Percentiles rank a stretch among this genome's conserved stretches.
Evolutionary conservation across 2,888 invertebrate species (phyloP).

Genomic region (Eupithecia pulchellata): DNA sequence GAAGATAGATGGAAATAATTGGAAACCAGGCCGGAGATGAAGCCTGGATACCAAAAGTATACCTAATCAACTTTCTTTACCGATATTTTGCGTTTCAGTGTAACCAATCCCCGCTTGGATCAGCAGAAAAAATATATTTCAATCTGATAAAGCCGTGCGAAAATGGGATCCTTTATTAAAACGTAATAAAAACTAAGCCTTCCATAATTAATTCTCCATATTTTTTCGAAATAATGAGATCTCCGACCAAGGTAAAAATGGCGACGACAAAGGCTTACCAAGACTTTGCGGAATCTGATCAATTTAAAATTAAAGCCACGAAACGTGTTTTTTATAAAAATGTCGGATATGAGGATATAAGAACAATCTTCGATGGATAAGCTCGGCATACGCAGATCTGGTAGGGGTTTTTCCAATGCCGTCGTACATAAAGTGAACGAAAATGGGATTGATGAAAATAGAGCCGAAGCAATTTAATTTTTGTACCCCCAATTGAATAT

Average conservation of each 20-base stretch:
- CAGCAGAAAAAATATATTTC: conserved; percentile 30
- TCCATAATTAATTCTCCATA: conserved; percentile 76
- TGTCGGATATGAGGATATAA: conserved; percentile 79
- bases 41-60: not conserved
- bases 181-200: conserved; percentile 56
- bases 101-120: not conserved
- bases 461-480: not conserved
- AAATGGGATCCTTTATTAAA: conserved; percentile 33
- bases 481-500: not conserved
- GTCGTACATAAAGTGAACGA: conserved; percentile 43
- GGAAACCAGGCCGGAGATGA: not conserved
- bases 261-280: conserved; percentile 78
- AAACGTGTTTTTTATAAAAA: conserved; percentile 86
- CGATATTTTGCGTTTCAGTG: not conserved
- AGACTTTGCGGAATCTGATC: conserved; percentile 82
- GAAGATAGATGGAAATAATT: not conserved
- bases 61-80: not conserved
- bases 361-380: conserved; percentile 82
- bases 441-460: conserved; percentile 3
- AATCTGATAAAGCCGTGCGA: conserved; percentile 34
- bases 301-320: conserved; percentile 86
- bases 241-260: conserved; percentile 67
- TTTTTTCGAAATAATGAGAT: conserved; percentile 73
- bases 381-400: conserved; percentile 62
- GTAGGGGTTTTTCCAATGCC: conserved; percentile 55